These are phyloP conservation scores for Hypomecis atomaria DNA, from an alignment of 2,888 invertebrate species.

Conservation along the genomic window DNA sequence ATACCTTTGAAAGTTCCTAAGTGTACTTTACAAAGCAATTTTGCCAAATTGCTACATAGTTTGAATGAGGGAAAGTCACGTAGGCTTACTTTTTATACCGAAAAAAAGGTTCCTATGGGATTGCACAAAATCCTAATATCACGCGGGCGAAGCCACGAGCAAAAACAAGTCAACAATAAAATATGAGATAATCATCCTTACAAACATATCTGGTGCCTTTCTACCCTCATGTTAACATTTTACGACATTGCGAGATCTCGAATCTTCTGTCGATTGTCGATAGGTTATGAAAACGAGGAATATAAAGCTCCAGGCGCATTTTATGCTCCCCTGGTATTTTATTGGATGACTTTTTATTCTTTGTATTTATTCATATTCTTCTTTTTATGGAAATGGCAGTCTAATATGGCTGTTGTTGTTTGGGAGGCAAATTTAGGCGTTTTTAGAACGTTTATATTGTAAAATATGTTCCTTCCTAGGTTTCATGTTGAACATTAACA, in stretches of 20 bases:
- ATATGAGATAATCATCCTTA: too few relatives aligned
- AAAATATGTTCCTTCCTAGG: background rate
- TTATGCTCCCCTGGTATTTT: conserved; percentile 1
- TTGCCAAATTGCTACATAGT: too few relatives aligned
- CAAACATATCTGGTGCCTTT: background rate
- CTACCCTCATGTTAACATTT: conserved; percentile 5
- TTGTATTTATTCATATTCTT: background rate
- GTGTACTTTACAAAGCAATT: too few relatives aligned
- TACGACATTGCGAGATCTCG: conserved; percentile 1
- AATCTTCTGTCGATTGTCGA: background rate
- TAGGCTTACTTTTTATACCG: too few relatives aligned
- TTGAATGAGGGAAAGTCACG: too few relatives aligned
- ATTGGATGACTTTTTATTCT: conserved; percentile 7
- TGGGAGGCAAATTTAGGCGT: background rate
- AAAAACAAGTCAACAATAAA: too few relatives aligned
- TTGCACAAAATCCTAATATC: too few relatives aligned
- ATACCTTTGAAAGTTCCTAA: too few relatives aligned
- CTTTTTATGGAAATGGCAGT: conserved; percentile 5
- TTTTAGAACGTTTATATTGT: background rate
- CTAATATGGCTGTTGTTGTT: conserved; percentile 1
- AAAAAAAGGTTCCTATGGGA: too few relatives aligned
- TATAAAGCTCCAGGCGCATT: conserved; percentile 1
- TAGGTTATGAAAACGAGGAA: conserved; percentile 9
- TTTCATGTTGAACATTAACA: too few relatives aligned
- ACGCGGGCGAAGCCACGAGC: too few relatives aligned